Conservation (phyloP, 2,113 vertebrate species). For the Isichthys henryi region DNA sequence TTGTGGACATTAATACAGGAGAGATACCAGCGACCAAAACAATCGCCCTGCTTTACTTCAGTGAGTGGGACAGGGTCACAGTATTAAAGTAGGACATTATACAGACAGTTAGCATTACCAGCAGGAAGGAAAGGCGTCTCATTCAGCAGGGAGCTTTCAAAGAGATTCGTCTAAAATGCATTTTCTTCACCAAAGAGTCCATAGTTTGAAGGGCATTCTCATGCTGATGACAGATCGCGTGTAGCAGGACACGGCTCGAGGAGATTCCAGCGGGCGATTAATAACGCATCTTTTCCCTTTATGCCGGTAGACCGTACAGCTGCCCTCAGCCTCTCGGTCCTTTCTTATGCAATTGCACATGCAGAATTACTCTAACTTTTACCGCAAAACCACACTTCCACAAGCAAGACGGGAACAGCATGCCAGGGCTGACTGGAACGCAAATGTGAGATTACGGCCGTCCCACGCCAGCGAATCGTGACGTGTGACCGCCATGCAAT, state of each 20-base stretch:
- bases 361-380: background rate
- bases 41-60: background rate
- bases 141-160: background rate
- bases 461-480: background rate
- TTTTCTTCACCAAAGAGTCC: background rate
- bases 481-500: background rate
- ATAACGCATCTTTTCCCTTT: background rate
- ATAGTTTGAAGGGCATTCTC: background rate
- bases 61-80: background rate
- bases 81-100: background rate
- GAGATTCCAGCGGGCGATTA: background rate
- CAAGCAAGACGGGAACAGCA: background rate
- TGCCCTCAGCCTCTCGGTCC: background rate
- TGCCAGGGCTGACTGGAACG: background rate
- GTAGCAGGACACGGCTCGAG: background rate
- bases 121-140: background rate
- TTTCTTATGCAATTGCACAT: background rate
- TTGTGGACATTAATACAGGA: background rate
- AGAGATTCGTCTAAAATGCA: background rate
- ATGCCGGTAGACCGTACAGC: background rate
- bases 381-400: background rate
- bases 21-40: background rate
- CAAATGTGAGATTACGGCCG: background rate
- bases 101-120: background rate
- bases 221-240: background rate